phyloP scores from a whole-genome alignment of 2,113 vertebrate species.

The Muntiacus reevesi region DNA sequence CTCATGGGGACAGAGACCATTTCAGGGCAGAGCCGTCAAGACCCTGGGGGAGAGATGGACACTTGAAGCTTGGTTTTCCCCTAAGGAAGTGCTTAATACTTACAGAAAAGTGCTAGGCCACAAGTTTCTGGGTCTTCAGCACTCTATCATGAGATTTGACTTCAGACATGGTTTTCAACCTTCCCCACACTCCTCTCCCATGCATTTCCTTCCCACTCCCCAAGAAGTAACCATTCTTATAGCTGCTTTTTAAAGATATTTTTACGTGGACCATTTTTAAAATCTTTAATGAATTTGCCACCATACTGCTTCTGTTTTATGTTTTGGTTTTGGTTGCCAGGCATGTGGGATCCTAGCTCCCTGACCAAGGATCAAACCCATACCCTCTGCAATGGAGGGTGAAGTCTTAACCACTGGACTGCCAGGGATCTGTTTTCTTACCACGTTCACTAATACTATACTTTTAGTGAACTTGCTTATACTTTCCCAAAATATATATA shows the following conservation, averaged over 20 bases:
- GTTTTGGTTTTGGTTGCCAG: not conserved
- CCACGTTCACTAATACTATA: not conserved
- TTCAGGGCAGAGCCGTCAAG: not conserved
- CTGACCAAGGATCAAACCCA: not conserved
- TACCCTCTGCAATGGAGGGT: not conserved
- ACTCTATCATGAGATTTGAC: not conserved
- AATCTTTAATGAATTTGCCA: not conserved
- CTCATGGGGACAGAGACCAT: rapidly evolving
- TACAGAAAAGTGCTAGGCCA: not conserved
- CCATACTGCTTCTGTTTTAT: not conserved
- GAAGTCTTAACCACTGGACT: not conserved
- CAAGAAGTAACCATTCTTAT: not conserved
- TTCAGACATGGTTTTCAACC: not conserved
- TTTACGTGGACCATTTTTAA: not conserved
- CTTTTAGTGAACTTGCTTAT: not conserved
- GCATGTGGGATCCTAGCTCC: not conserved
- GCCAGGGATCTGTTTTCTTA: not conserved
- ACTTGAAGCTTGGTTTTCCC: not conserved
- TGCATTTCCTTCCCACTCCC: not conserved
- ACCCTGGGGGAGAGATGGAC: not conserved
- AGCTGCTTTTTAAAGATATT: not conserved
- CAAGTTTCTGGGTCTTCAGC: not conserved
- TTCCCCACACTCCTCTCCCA: not conserved
- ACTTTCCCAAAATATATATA: not conserved
- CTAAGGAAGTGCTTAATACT: not conserved